Base-by-base conservation (phyloP, 2,888 invertebrate species). In the Brenthis ino region DNA sequence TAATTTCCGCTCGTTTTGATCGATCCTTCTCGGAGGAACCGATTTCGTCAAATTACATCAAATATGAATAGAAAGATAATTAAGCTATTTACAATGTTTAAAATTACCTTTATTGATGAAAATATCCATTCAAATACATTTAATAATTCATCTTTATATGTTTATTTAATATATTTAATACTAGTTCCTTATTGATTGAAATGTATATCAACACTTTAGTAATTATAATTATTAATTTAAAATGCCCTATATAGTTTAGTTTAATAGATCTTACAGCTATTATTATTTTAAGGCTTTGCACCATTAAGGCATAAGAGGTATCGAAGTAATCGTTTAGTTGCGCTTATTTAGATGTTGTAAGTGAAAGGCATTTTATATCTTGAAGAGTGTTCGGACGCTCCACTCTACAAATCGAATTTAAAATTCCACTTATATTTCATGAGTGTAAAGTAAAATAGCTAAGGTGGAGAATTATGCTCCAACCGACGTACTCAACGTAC, bases 301-400 rank as follows among this genome's bases (percentile, higher is more conserved):
- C 64, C 56, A 61, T 64, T 71, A 67, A 67, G 33, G 48, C 37
- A 54, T 69, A 61, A 63, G 51, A 50, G 28, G 50, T 73, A 70
- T 74, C 72, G 65, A 72, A 71, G 69, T 71, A 69, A 73, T 74
- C 72, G 68, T 74, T 74, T 72, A 72, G 75, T 74, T 75, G 72
- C 73, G 69, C 70, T 67, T 69, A 69, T 67, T 68, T 72, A 56
- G 53, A 65, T 68, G 58, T 61, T 54, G 68, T 67, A 70, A 75
- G 76, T 76, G 76, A 76, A 75, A 75, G 75, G 75, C 64, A 74
- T 73, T 69, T 63, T 66, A 70, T 64, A 69, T 70, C 60, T 65
- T 37, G 54, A 55, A 60, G 63, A 60, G 58, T 53, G 51, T 20
- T 56, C 54, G 63, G 73, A 75, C 61, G 20, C 43, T 63, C 51